These are phyloP conservation scores for Morbakka virulenta DNA, from an alignment of 30 jellyfish, hydroid and myxozoan genomes.

Conservation along the genomic window DNA sequence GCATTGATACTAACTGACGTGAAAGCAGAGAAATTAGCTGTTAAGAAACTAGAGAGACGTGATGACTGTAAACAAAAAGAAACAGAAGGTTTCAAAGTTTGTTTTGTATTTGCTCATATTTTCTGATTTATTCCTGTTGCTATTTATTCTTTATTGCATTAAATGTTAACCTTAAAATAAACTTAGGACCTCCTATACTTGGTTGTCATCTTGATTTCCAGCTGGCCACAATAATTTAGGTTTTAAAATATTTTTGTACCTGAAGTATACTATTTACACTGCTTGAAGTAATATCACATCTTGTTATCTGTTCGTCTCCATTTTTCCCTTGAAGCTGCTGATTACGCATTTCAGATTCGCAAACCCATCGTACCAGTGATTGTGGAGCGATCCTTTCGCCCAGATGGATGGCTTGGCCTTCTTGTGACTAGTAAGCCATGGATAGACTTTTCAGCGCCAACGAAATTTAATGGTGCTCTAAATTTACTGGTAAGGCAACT, in stretches of 20 bases:
- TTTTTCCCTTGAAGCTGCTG: constrained; percentile 43
- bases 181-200: neutral
- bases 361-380: constrained; percentile 74
- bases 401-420: constrained; percentile 91
- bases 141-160: too few relatives aligned
- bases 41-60: too few relatives aligned
- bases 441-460: constrained; percentile 49
- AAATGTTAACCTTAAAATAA: too few relatives aligned
- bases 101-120: too few relatives aligned
- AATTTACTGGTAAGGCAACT: constrained; percentile 39
- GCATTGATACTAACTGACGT: too few relatives aligned
- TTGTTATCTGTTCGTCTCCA: too few relatives aligned
- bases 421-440: constrained; percentile 49
- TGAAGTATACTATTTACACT: neutral
- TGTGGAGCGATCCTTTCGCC: constrained; percentile 54
- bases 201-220: neutral
- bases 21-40: too few relatives aligned
- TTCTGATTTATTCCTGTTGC: too few relatives aligned
- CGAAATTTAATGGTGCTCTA: constrained; percentile 57
- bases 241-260: neutral
- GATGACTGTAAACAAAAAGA: too few relatives aligned
- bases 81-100: too few relatives aligned
- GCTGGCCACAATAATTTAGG: neutral
- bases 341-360: constrained; percentile 71
- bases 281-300: neutral